Evolutionary conservation across 2,113 vertebrate genomes (phyloP).

Genomic region (Sakesphorus luctuosus): DNA sequence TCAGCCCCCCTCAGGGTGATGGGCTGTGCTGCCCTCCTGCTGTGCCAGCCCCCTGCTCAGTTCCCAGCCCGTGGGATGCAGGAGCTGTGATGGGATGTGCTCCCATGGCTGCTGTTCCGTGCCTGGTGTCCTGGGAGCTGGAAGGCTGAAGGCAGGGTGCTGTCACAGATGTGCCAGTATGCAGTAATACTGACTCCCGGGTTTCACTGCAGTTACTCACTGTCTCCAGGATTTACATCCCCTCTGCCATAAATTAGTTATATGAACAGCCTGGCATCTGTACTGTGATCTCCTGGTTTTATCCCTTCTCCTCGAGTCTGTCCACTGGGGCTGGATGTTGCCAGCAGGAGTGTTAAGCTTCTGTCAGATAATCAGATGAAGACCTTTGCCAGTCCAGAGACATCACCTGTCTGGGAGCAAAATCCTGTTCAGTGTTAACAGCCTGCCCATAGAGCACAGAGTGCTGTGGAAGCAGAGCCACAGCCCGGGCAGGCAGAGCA

Average conservation of each 20-base stretch:
- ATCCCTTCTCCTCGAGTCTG: not conserved
- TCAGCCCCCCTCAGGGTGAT: not conserved
- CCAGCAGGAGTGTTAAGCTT: not conserved
- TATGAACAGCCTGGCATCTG: not conserved
- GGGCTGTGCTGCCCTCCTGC: not conserved
- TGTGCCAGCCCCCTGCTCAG: not conserved
- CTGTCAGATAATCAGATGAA: not conserved
- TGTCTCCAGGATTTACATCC: not conserved
- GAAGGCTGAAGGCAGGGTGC: not conserved
- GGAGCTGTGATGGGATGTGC: not conserved
- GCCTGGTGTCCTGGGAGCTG: not conserved
- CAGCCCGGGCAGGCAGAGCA: not conserved
- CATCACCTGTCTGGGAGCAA: not conserved
- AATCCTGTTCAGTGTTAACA: not conserved
- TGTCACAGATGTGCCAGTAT: not conserved
- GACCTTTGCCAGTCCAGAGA: not conserved
- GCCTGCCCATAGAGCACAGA: accelerated
- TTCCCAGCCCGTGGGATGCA: not conserved
- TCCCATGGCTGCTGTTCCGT: not conserved
- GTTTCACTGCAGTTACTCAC: not conserved
- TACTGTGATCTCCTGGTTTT: not conserved
- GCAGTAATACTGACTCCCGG: not conserved
- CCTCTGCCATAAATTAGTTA: not conserved
- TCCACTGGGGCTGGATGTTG: not conserved
- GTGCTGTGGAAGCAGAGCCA: not conserved